These are phyloP conservation scores for Uromys caudimaculatus DNA, from an alignment of 2,797 vertebrate species.

Conservation along the genomic window DNA sequence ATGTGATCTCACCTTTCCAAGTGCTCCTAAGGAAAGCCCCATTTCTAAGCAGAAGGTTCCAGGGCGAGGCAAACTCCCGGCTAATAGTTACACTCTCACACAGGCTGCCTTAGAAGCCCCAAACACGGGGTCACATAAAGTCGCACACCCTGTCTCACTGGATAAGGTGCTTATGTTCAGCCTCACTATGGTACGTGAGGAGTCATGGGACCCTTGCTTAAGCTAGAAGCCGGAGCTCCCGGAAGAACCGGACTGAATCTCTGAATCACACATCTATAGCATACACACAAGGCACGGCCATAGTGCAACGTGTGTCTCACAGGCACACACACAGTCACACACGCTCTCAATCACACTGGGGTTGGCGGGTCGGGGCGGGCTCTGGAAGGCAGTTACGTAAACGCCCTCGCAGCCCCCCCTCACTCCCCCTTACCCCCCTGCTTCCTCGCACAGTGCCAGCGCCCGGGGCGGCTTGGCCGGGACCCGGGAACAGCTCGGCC, in stretches of 20 bases:
- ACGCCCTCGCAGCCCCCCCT: conserved; percentile 69
- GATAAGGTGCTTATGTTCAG: not conserved
- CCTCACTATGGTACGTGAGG: not conserved
- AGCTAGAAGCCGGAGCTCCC: not conserved
- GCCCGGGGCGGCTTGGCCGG: conserved; percentile 82
- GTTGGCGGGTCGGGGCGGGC: conserved; percentile 75
- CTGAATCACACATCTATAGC: not conserved
- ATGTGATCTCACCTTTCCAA: not conserved
- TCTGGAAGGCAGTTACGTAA: conserved; percentile 82
- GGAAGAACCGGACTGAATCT: not conserved
- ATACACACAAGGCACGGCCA: not conserved
- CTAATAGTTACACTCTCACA: not conserved
- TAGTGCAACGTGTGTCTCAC: conserved; percentile 21
- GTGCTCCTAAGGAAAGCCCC: conserved; percentile 17
- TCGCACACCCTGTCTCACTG: not conserved
- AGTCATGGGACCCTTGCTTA: not conserved
- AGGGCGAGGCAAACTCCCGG: not conserved
- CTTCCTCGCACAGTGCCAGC: conserved; percentile 82
- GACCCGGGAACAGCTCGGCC: conserved; percentile 83
- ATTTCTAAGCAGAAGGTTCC: conserved; percentile 31
- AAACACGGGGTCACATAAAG: not conserved
- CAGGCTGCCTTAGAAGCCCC: not conserved
- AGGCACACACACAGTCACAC: conserved; percentile 64
- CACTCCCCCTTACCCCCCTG: conserved; percentile 56
- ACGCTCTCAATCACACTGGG: conserved; percentile 74